These are phyloP conservation scores for Drosophila truncata DNA, from an alignment of 1,140 invertebrate species.

Conservation along the genomic window DNA sequence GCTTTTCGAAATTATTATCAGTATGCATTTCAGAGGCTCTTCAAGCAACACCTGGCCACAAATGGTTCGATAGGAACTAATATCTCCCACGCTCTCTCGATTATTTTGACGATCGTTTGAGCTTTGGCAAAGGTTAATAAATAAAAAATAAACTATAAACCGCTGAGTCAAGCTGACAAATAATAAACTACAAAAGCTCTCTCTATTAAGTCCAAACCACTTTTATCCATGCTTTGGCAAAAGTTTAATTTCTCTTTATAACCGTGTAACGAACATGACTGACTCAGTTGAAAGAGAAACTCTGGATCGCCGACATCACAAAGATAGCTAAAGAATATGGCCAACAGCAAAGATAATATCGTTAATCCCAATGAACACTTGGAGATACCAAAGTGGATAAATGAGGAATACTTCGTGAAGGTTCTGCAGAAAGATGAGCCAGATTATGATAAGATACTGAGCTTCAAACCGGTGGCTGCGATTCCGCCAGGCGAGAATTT, in stretches of 20 bases:
- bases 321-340: neutral
- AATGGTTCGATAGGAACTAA: neutral
- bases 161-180: constrained; percentile 1
- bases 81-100: neutral
- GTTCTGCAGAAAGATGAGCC: constrained; percentile 84
- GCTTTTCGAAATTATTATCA: constrained; percentile 18
- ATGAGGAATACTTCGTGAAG: constrained; percentile 80
- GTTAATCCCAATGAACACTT: constrained; percentile 71
- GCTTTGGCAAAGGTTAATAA: neutral
- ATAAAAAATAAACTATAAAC: neutral
- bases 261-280: neutral
- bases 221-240: neutral
- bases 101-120: neutral
- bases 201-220: neutral
- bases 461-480: constrained; percentile 66
- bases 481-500: constrained; percentile 75
- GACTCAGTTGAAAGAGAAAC: constrained; percentile 8
- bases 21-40: neutral
- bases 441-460: constrained; percentile 64
- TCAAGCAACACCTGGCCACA: neutral
- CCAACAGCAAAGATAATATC: constrained; percentile 14
- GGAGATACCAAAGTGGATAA: constrained; percentile 85
- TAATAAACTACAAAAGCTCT: neutral
- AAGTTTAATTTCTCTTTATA: neutral
- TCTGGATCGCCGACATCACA: neutral